These are phyloP conservation scores for Marasmarcha lunaedactyla DNA, from an alignment of 2,888 invertebrate genomes.

Conservation along the genomic window DNA sequence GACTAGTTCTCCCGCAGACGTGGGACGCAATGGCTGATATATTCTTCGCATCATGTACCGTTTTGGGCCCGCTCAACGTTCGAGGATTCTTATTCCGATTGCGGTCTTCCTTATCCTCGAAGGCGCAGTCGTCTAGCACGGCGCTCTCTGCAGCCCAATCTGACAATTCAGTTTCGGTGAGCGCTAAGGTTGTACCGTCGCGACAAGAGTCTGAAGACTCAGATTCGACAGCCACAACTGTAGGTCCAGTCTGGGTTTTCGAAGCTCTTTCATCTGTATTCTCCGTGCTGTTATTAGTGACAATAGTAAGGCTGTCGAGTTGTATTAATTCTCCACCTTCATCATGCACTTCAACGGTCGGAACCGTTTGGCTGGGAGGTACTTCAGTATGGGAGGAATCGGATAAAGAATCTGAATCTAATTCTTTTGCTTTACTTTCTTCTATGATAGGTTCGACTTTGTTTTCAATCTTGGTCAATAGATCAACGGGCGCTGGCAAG, in stretches of 20 bases:
- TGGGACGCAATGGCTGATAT: conserved; percentile 44
- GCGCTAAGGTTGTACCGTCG: conserved; percentile 77
- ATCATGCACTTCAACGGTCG: conserved; percentile 80
- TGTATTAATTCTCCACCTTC: conserved; percentile 76
- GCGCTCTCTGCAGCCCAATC: conserved; percentile 89
- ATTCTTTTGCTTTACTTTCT: conserved; percentile 37
- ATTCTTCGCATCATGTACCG: conserved; percentile 50
- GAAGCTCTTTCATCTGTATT: conserved; percentile 32
- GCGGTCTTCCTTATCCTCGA: conserved; percentile 41
- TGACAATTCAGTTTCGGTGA: conserved; percentile 89
- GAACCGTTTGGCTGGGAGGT: conserved; percentile 64
- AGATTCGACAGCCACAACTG: conserved; percentile 46
- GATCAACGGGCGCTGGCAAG: conserved; percentile 44
- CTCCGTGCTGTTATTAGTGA: conserved; percentile 34
- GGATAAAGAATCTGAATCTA: conserved; percentile 65
- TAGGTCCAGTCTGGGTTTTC: conserved; percentile 42
- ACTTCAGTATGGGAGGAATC: conserved; percentile 49
- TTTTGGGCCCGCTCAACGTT: conserved; percentile 42
- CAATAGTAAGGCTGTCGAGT: conserved; percentile 70
- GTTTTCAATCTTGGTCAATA: conserved; percentile 43
- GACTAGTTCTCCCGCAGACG: conserved; percentile 51
- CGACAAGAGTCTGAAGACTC: conserved; percentile 76
- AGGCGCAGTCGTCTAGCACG: conserved; percentile 79
- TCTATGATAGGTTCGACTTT: conserved; percentile 61
- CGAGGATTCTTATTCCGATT: conserved; percentile 41